Conservation (phyloP, 2,797 vertebrate species). For the Neosilurus mollespiculum region DNA sequence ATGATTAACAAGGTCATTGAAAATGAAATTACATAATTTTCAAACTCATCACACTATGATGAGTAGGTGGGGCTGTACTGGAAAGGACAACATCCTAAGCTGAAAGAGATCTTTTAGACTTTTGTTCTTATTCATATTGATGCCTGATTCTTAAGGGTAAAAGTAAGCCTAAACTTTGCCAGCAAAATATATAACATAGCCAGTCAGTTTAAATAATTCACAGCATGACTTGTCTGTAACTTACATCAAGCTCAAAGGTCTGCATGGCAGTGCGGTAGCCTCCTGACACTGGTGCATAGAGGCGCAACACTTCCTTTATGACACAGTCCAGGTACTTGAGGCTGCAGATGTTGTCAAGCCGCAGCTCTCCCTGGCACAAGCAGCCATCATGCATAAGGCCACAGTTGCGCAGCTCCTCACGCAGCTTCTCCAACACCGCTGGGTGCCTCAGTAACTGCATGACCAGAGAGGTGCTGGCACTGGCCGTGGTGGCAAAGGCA, state of each 20-base stretch:
- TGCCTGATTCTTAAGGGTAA: not conserved
- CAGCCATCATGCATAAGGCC: conserved; percentile 90
- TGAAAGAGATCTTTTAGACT: not conserved
- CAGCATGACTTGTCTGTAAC: conserved; percentile 54
- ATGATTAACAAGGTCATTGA: not conserved
- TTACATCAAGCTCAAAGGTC: conserved; percentile 96
- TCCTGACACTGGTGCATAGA: conserved; percentile 91
- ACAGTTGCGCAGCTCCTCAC: conserved; percentile 84
- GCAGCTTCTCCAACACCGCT: conserved; percentile 85
- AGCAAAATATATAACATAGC: not conserved
- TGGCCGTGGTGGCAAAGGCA: conserved; percentile 92
- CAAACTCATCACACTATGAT: not conserved
- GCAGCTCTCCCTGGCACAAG: conserved; percentile 85
- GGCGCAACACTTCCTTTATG: conserved; percentile 96
- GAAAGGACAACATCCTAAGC: not conserved
- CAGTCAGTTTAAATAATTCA: not conserved
- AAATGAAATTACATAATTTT: not conserved
- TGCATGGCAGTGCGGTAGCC: conserved; percentile 95
- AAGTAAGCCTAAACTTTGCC: not conserved
- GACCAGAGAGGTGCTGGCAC: conserved; percentile 93
- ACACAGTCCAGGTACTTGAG: conserved; percentile 95
- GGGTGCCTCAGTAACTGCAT: conserved; percentile 95
- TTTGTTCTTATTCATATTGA: not conserved
- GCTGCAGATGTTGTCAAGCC: conserved; percentile 81
- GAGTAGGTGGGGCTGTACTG: no score